phyloP scores from a whole-genome alignment of 2,888 invertebrate species.

The Euproctis similis region DNA sequence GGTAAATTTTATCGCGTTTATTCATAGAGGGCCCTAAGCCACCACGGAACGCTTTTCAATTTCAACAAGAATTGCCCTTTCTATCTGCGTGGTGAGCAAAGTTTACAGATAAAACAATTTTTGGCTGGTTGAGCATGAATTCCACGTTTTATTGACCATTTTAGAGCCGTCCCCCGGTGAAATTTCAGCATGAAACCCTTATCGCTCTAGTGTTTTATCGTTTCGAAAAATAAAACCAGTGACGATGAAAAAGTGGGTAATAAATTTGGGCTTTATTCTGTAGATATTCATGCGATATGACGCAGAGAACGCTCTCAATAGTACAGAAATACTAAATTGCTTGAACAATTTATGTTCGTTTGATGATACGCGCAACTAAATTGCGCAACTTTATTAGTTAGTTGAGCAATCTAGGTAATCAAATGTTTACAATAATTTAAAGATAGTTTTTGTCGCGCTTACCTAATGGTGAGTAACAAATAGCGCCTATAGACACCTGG shows the following conservation, averaged over 20 bases:
- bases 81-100: conserved; percentile 36
- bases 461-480: no score
- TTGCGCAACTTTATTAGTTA: no score
- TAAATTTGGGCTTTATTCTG: conserved; percentile 17
- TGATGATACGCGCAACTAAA: no score
- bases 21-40: conserved; percentile 58
- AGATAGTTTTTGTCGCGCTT: no score
- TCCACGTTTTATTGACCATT: conserved; percentile 35
- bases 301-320: conserved; percentile 11
- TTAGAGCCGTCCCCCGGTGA: conserved; percentile 23
- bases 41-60: conserved; percentile 48
- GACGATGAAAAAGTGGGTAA: conserved; percentile 19
- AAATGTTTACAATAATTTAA: no score
- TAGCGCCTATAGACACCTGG: no score
- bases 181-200: conserved; percentile 27
- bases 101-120: conserved; percentile 53
- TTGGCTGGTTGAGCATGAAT: conserved; percentile 37
- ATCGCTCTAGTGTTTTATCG: conserved; percentile 29
- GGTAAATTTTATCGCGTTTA: conserved; percentile 59
- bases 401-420: no score
- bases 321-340: conserved; percentile 11
- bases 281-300: conserved; percentile 13
- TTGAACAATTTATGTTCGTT: conserved; percentile 1
- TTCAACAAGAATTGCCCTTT: conserved; percentile 52
- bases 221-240: conserved; percentile 28